Base-by-base conservation (phyloP, 2,113 vertebrate genomes). In the Dipodomys ordii region DNA sequence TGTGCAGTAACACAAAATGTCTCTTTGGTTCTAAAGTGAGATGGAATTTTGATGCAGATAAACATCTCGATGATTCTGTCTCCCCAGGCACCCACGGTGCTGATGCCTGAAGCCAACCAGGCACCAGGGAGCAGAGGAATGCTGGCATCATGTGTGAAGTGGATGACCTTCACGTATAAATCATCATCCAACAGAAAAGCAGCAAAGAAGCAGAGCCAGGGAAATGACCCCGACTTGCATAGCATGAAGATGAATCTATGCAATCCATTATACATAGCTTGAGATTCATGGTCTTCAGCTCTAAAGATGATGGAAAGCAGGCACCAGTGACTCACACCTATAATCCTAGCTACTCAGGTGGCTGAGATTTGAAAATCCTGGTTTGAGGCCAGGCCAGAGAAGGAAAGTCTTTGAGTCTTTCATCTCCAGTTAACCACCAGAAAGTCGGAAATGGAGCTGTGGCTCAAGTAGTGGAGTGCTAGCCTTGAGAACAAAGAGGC, bases 41-140 rank as follows among this genome's bases (percentile, higher is more conserved):
- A 64, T 83, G 32, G 12, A 79, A 44, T 92, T 93, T 90, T 73
- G 27, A 64, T 35, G 49, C 8, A 90, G 67, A 73, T 79, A 71
- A 76, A 83, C 16, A 11, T 13, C 57, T 60, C 57, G 18, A 60
- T 60, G 18, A 60, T 13, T 60, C 57, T 60, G 39, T 30, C 60
- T 87, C 83, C 89, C 68, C 28, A 65, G 16, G 44, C 39, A 39
- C 39, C 39, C 39, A 6, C 39, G 39, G 4, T 39, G 39, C 4
- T 39, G 39, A 39, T 5, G 39, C 39, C 39, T 39, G 39, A 68
- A n/a, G 7, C 64, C 3, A 0, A 0, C 25, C 65, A 32, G 46
- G 46, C 39, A 32, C 68, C 11, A 20, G 32, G 18, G 32, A n/a
- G 72, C 27, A 53, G 30, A 18, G 23, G 71, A 60, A 39, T 62